These are phyloP conservation scores for Crotophaga sulcirostris DNA, from an alignment of 2,113 vertebrate species.

Conservation along the genomic window DNA sequence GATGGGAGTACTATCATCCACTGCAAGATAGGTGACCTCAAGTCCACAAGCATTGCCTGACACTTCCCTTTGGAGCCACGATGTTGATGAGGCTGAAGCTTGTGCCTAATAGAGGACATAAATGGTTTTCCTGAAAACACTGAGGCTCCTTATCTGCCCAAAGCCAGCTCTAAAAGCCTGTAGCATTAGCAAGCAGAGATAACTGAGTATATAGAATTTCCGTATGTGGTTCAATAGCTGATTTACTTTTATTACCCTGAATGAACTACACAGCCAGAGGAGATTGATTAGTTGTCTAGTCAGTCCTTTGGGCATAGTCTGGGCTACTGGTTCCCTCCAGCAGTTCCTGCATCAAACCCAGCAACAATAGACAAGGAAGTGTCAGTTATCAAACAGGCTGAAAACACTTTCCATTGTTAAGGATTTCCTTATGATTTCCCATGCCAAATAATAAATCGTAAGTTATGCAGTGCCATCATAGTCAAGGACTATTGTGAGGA, in stretches of 20 bases:
- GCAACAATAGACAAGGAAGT: constrained; percentile 65
- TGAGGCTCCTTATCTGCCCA: background rate
- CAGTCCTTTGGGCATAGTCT: constrained; percentile 13
- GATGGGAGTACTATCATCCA: background rate
- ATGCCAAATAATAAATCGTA: constrained; percentile 45
- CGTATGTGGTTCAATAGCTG: background rate
- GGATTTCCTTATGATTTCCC: constrained; percentile 68
- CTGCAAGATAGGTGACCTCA: background rate
- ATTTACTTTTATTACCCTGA: constrained; percentile 23
- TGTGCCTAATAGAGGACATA: background rate
- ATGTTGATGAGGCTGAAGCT: accelerated
- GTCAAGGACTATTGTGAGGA: background rate
- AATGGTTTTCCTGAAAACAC: background rate
- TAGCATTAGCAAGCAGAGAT: constrained; percentile 13
- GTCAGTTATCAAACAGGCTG: constrained; percentile 33
- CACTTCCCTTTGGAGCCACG: accelerated
- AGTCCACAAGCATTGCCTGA: background rate
- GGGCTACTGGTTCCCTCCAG: background rate
- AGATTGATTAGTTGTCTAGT: constrained; percentile 13
- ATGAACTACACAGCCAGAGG: background rate
- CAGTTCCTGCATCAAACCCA: background rate
- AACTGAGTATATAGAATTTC: background rate
- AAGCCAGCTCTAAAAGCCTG: background rate
- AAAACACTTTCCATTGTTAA: constrained; percentile 62
- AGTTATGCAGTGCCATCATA: background rate